A percentile compares a stretch with the other conserved stretches of the same genome.
Evolutionary conservation across 2,113 vertebrate genomes (phyloP).

Genomic region (cattle (Bos taurus)): DNA sequence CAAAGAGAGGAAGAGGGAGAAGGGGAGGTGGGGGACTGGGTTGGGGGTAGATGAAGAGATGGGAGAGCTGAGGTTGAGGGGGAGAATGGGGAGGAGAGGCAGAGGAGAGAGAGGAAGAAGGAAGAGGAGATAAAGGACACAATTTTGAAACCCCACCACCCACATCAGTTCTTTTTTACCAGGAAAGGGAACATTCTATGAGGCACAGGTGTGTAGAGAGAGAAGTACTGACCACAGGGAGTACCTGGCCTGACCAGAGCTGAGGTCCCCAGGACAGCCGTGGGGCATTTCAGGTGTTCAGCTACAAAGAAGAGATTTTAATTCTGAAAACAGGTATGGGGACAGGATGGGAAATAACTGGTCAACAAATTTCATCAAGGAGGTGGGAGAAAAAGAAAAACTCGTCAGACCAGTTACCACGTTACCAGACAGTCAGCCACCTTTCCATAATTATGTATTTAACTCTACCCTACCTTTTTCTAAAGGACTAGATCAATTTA

Average conservation of each 20-base stretch:
- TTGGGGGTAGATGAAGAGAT: fast-evolving
- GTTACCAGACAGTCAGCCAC: neutral
- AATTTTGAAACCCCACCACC: neutral
- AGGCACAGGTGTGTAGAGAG: fast-evolving
- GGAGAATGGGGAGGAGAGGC: neutral
- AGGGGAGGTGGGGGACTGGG: neutral
- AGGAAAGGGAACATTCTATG: neutral
- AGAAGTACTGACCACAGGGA: too few species aligned
- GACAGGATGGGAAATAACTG: conserved; percentile 7
- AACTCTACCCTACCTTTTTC: neutral
- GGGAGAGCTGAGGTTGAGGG: neutral
- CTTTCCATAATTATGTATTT: neutral
- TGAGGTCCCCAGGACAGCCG: neutral
- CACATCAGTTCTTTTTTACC: neutral
- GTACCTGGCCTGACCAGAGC: fast-evolving
- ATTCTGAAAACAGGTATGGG: neutral
- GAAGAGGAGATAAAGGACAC: too few species aligned
- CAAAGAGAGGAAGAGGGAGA: too few species aligned
- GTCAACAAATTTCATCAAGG: neutral
- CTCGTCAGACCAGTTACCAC: conserved; percentile 22
- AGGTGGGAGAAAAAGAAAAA: neutral
- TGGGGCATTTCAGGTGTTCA: neutral
- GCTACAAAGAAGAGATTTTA: conserved; percentile 27
- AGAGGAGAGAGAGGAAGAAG: neutral
- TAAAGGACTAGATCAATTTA: neutral